These are phyloP conservation scores for Heterotilapia buettikoferi DNA, from an alignment of 2,113 vertebrate species.

Conservation along the genomic window DNA sequence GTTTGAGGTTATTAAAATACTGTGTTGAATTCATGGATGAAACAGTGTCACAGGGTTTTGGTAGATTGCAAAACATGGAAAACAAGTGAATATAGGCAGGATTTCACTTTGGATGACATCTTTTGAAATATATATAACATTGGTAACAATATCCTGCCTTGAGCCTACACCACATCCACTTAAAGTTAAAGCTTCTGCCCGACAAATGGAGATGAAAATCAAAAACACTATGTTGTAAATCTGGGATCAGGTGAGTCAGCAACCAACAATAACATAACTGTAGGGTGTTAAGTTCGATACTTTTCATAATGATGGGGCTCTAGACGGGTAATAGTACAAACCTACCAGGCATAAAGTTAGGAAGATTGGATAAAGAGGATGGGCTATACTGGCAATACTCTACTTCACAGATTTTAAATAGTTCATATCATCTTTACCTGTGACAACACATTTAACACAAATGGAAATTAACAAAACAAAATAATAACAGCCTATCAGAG, in stretches of 20 bases:
- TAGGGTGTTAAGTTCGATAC: neutral
- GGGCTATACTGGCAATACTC: conserved; percentile 53
- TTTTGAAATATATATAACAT: neutral
- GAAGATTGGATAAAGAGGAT: neutral
- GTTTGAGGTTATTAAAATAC: neutral
- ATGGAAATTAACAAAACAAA: conserved; percentile 32
- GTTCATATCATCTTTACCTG: conserved; percentile 44
- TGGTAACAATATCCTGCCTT: neutral
- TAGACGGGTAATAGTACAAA: neutral
- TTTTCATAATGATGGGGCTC: neutral
- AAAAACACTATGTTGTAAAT: neutral
- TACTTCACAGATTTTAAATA: conserved; percentile 73
- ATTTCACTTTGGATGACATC: neutral
- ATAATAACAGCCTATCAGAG: conserved; percentile 45
- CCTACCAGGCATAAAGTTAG: neutral
- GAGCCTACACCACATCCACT: neutral
- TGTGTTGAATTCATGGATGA: neutral
- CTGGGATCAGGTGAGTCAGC: neutral
- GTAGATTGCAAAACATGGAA: neutral
- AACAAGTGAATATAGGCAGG: neutral
- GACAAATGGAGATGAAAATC: neutral
- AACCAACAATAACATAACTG: neutral
- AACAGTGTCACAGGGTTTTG: neutral
- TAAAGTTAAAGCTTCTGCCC: neutral
- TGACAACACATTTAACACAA: conserved; percentile 34